A percentile compares a stretch with the other conserved stretches of the same genome.
These are phyloP conservation scores for Chroicocephalus ridibundus DNA, from an alignment of 2,113 vertebrate species.

Conservation along the genomic window DNA sequence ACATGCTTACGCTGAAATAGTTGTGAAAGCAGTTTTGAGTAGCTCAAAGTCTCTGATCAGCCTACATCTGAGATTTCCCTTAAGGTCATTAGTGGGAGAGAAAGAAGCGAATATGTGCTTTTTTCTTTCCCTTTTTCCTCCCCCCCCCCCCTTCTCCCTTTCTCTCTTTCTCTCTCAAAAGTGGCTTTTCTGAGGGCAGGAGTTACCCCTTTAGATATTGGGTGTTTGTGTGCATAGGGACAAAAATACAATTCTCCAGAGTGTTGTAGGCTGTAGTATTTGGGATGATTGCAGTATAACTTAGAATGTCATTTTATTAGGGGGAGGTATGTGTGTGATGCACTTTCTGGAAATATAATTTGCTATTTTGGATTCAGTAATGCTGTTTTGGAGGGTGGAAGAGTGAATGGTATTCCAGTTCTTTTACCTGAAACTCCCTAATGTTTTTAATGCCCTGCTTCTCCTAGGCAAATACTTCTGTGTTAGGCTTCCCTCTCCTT, in stretches of 20 bases:
- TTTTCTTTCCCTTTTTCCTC: not conserved
- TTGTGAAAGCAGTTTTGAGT: conserved; percentile 43
- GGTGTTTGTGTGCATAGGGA: not conserved
- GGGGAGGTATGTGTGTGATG: not conserved
- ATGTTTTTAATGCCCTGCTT: not conserved
- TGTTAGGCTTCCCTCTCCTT: conserved; percentile 1
- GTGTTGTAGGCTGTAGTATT: conserved; percentile 18
- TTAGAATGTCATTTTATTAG: conserved; percentile 27
- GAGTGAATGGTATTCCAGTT: not conserved
- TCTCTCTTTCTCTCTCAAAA: not conserved
- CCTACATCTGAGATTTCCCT: conserved; percentile 45
- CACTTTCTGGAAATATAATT: conserved; percentile 15
- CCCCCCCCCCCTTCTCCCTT: accelerated
- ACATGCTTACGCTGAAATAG: conserved; percentile 12
- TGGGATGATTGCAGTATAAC: conserved; percentile 6
- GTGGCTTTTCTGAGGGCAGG: not conserved
- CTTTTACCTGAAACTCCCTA: conserved; percentile 20
- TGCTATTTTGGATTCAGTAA: not conserved
- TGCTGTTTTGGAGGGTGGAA: not conserved
- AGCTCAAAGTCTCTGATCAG: conserved; percentile 37
- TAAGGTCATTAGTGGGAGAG: not conserved
- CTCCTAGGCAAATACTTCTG: not conserved
- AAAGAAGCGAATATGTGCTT: conserved; percentile 27
- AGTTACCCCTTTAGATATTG: not conserved
- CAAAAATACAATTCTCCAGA: not conserved